Base-by-base conservation (phyloP, 2,888 invertebrate species). In the Hyles lineata region DNA sequence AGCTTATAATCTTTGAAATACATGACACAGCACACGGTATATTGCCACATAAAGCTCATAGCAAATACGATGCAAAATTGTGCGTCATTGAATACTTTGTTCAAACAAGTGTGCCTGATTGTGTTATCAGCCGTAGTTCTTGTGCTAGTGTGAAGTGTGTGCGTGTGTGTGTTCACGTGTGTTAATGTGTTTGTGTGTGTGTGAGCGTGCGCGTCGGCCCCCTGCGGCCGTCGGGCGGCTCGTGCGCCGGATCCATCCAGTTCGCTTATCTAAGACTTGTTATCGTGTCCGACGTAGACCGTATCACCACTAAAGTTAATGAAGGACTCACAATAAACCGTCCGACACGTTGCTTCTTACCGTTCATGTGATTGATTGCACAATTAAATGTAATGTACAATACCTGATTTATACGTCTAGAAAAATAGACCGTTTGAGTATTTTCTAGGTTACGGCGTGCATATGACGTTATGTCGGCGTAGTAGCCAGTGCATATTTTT, bases 151-250 rank as follows among this genome's bases (percentile, higher is more conserved):
- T 3, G 23, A 50, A 23, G 67, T 67, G 55, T 55, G 35, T 3
- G 55, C 19, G 67, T 78, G 78, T 73, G 80, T 75, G 77, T 77
- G 80, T 76, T 81, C 78, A 79, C 58, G 77, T 73, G 76, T 76
- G 76, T 74, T 77, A 76, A 73, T 71, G 71, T 72, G 75, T 70
- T 72, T 74, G 81, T 81, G 83, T 78, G 80, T 62, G 78, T 72
- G 52, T 19, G 52, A 81, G 83, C 75, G 87, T 74, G 83, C 76
- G 79, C 74, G 79, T 71, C 88, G 92, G 91, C 93, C 92, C 90
- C 92, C 92, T 91, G 93, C 92, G 91, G 92, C 85, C 89, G 89
- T 90, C 90, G 89, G 89, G 84, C 87, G 89, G 83, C 88, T 87
- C 84, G 85, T 80, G 86, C 85, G 82, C 88, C 82, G 87, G 92